Evolutionary conservation across 2,888 invertebrate species (phyloP), one percentile per base, ranked within the genome.

Genomic region (Meta bourneti): DNA sequence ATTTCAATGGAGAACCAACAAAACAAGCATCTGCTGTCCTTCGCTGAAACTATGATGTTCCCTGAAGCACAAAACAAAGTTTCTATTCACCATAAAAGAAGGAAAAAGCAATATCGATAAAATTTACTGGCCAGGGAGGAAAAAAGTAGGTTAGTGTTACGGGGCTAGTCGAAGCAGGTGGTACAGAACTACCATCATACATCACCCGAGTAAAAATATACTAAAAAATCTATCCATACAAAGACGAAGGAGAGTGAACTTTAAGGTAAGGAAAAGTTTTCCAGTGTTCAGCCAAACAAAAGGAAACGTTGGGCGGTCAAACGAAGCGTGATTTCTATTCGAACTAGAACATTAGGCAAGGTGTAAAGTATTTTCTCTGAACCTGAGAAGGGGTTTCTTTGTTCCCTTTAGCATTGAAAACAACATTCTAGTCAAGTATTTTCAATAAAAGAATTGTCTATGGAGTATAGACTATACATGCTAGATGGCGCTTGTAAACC

Each of bases 81-180:
- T 54, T 54, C 78, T n/a, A 52, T 16, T 74, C 34, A 9, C 74
- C 74, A 20, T 74, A 48, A 74, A 78, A 51, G 78, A 19, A 61
- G 19, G 78, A 20, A 78, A 8, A 52, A 19, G 78, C 78, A 52
- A 78, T 78, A 78, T 78, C 78, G 78, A 78, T 78, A 78, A 78
- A 78, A 78, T 78, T 78, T 51, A 78, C 78, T 78, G 20, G 13
- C 11, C 48, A 19, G 19, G 52, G 52, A 52, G 11, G 16, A 9
- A 9, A 61, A 51, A 78, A 78, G 51, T 52, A 19, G n/a, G 78
- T 51, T 52, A 78, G 52, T 52, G 78, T 19, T 19, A 78, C 52
- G 9, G 78, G 52, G 52, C 20, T 52, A 78, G 52, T 52, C 51
- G 78, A 78, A 78, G 52, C 78, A 78, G 78, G 78, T 78, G 77